Base-by-base conservation (phyloP, 2,797 vertebrate species). In the Coranthus polyacanthus region DNA sequence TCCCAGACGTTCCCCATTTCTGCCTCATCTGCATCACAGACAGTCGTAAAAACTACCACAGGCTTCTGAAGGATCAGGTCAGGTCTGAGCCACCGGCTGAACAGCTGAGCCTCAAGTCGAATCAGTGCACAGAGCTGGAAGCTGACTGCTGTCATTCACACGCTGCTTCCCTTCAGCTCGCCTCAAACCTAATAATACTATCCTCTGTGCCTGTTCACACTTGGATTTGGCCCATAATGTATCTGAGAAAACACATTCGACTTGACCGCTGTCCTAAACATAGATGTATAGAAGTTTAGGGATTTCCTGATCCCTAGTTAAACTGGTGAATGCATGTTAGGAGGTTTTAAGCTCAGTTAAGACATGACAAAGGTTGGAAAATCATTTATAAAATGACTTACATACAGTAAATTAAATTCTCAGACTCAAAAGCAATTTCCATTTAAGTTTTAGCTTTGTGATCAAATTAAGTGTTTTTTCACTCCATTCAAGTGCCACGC, bases 161-260 rank as follows among this genome's bases (percentile, higher is more conserved):
- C 58, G n/a, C 59, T 55, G 21, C 32, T 13, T 59, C 55, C 26
- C 62, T 6, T 60, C 52, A 16, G 24, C 36, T 39, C 37, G 46
- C 46, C 46, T 63, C 45, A 73, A 75, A 69, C 62, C 15, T 37
- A 61, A 69, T 12, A 57, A 39, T 0, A 10, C 22, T 16, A 50
- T 52, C 68, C 32, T 72, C 49, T 47, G 50, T 41, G 68, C 42
- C 42, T 44, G 56, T 79, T 76, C 63, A 64, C 71, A 39, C 64
- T 57, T 66, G 45, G 47, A 74, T 64, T 67, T 55, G 12, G 26
- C 45, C 45, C 12, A 10, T 57, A 55, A 65, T 55, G 63, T 56
- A 66, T 64, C 65, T 68, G 67, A 81, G 59, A 68, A 75, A 84
- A 89, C 79, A 36, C 84, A 81, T 81, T 76, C 62, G 44, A 42